Base-by-base conservation (phyloP, 2,113 vertebrate species). In the Himantopus leucocephalus region DNA sequence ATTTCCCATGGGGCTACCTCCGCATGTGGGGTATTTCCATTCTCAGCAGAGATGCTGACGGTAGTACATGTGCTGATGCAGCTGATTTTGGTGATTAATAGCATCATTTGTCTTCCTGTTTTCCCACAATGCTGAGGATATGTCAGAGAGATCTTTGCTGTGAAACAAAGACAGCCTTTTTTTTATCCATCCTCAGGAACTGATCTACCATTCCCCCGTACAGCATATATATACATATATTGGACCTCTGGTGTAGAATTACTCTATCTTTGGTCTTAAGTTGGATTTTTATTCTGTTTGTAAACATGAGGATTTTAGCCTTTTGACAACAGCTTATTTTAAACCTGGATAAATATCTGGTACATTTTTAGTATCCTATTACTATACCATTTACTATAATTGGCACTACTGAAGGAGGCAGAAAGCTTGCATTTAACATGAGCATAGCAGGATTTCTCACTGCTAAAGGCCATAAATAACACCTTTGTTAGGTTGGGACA, bases 291-390 rank as follows among this genome's bases (percentile, higher is more conserved):
- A 80, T 67, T 66, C 67, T 88, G 15, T 76, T 88, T 93, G 21
- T 64, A 85, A 74, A 58, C 21, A 75, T 23, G 12, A 50, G 8
- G 30, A 52, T 64, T 79, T 81, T 62, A 90, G 6, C 17, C 45
- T 95, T 85, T 90, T 67, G 55, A 59, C 81, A 92, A 17, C 5
- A 70, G 18, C n/a, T 79, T 84, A 45, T 85, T 97, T 96, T 72
- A 84, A 87, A 79, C 53, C 48, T 79, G 48, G 68, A 62, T 77
- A 96, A 96, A 88, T 92, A 88, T 27, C 53, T 88, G 41, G 63
- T 85, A 7, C 1, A 2, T 62, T 89, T 91, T 63, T 66, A 63
- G 68, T 53, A 66, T 79, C 14, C 11, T 23, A 12, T 59, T 79
- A 34, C 60, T 81, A 15, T 64, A 52, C 19, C 1, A 73, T 75